Conservation (phyloP, 2,888 invertebrate genomes). For the Noctua janthe region DNA sequence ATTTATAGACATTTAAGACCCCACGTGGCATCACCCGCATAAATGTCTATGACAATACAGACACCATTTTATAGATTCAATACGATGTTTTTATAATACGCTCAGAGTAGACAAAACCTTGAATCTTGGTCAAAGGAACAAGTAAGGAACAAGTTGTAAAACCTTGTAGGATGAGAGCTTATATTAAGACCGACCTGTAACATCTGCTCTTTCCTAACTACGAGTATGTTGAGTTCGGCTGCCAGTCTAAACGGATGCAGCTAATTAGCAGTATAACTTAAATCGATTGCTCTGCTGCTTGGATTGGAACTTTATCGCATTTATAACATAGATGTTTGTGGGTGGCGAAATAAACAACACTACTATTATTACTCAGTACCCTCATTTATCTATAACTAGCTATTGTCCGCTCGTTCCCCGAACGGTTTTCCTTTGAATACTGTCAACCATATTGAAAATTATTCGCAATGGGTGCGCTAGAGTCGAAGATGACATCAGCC, state of each 20-base stretch:
- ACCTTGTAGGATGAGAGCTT: not conserved
- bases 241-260: not conserved
- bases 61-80: slow-evolving; percentile 4
- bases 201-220: not conserved
- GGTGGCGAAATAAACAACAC: not conserved
- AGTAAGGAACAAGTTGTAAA: not conserved
- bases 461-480: slow-evolving; percentile 56
- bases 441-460: slow-evolving; percentile 49
- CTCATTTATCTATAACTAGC: not conserved
- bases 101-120: not conserved
- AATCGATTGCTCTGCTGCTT: not conserved
- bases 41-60: slow-evolving; percentile 28
- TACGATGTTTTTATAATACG: slow-evolving; percentile 8
- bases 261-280: not conserved
- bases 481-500: slow-evolving; percentile 59
- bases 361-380: slow-evolving; percentile 20
- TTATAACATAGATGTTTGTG: not conserved
- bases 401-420: slow-evolving; percentile 20
- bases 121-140: not conserved
- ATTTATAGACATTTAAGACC: slow-evolving; percentile 54
- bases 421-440: slow-evolving; percentile 45
- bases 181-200: not conserved
- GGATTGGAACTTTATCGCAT: not conserved
- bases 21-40: slow-evolving; percentile 53
- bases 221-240: not conserved